phyloP scores from a whole-genome alignment of 2,888 invertebrate species.

The Anoncus sp. region DNA sequence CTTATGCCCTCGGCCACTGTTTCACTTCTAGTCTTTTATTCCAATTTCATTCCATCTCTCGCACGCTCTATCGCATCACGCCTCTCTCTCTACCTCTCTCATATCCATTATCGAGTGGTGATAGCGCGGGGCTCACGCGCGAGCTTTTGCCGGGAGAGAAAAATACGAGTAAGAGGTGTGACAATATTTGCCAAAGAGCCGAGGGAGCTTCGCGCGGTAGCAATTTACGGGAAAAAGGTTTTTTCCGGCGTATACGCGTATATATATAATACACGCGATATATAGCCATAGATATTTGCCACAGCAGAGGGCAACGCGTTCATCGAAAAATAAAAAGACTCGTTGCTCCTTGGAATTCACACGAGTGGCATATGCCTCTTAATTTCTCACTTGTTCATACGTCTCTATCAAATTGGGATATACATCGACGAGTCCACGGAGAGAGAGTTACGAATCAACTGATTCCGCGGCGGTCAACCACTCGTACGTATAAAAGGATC shows the following conservation, averaged over 20 bases:
- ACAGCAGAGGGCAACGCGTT: no score
- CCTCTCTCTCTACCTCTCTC: constrained; percentile 27
- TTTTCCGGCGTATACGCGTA: constrained; percentile 14
- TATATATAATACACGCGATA: neutral
- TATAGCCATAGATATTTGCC: neutral
- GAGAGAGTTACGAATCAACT: no score
- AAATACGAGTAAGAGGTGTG: constrained; percentile 67
- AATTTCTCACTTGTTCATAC: neutral
- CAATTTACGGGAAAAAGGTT: constrained; percentile 50
- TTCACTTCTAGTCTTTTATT: constrained; percentile 5
- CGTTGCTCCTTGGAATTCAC: no score
- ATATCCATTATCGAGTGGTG: constrained; percentile 43
- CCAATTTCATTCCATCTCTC: constrained; percentile 28
- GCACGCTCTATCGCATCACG: constrained; percentile 6
- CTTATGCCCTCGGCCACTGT: neutral
- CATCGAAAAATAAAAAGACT: no score
- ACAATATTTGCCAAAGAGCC: constrained; percentile 68
- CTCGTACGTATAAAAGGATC: no score
- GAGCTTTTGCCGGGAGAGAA: constrained; percentile 28
- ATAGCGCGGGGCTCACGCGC: constrained; percentile 25
- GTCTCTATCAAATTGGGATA: neutral
- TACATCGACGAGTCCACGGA: no score
- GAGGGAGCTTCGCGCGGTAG: constrained; percentile 50
- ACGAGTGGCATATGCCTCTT: no score
- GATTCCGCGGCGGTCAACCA: no score